Base-by-base conservation (phyloP, 1,140 invertebrate species). In the Tribolium madens region DNA sequence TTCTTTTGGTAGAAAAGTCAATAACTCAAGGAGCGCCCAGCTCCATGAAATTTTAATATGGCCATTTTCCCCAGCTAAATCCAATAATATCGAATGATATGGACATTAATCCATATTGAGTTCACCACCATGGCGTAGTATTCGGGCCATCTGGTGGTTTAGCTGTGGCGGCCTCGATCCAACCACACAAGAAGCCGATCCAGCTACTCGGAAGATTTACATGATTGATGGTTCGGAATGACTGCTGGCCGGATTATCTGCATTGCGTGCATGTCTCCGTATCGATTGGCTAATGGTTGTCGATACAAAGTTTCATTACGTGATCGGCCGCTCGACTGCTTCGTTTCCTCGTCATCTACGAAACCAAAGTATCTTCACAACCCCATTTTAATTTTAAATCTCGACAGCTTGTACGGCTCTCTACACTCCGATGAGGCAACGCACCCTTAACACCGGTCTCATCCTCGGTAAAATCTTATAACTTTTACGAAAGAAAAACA, bases 211-310 rank as follows among this genome's bases (percentile, higher is more conserved):
- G 21, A 76, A 78, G 76, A 80, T 81, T 81, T 81, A 79, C 81
- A 81, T 81, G 81, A 81, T 81, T 81, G 81, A 81, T 81, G 79
- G 75, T 76, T 52, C 72, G 76, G 64, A 80, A 81, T 80, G 79
- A 81, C 77, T 79, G 74, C 31, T 80, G 57, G 75, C 72, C 36
- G 78, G 79, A 81, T 81, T 81, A 81, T 81, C 81, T 77, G 81
- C 81, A 81, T 80, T 81, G 81, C 81, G 81, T 81, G 81, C 79
- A 81, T 81, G 79, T 81, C 60, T 53, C 73, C 42, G 79, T 77
- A 81, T 81, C 76, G 81, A 81, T 81, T 81, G 52, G 50, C 70
- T 74, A 75, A 76, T 73, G 64, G 77, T 33, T 75, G 70, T 79
- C 52, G 75, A 80, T 76, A 79, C 75, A 77, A 77, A 76, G 36